Base-by-base conservation (phyloP, 35 echinoderm and acorn worm genomes). In the Ophioderma brevispina region DNA sequence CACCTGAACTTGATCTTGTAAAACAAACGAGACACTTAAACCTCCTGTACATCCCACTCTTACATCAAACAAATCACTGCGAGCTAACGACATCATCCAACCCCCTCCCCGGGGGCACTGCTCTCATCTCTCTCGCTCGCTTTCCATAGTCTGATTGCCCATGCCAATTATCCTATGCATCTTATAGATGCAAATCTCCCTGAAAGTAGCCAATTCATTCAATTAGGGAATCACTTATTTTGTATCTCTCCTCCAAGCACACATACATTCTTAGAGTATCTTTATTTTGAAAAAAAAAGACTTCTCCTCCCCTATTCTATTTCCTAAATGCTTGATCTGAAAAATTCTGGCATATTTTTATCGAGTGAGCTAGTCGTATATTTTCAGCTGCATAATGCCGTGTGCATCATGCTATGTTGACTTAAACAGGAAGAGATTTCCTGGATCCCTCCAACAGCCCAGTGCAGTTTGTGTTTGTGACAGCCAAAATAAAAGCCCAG, bases 201-300 rank as follows among this genome's bases (percentile, higher is more conserved):
- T 70, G n/a, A 70, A 3, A 70, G 59, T 70, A 70, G 59, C 59
- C 59, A 70, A 70, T 70, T 70, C 59, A 70, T 70, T 70, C 59
- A 70, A 70, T 70, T 70, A 70, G 59, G n/a, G 59, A 70, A 70
- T 25, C n/a, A 25, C 28, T 15, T 70, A 8, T 70, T 70, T 46
- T 8, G 5, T 8, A 46, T 46, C 5, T 46, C 41, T 46, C 4
- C 17, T 46, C 41, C 41, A 46, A 8, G 41, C 17, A 17, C 17
- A 46, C 41, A 46, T n/a, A n/a, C n/a, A n/a, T n/a, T n/a, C n/a
- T n/a, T n/a, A n/a, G n/a, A n/a, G n/a, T n/a, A n/a, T n/a, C n/a
- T n/a, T n/a, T n/a, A n/a, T n/a, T n/a, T n/a, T n/a, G n/a, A n/a
- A n/a, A n/a, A n/a, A n/a, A n/a, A n/a, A n/a, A n/a, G n/a, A n/a